Evolutionary conservation across 1,140 invertebrate species (phyloP), one percentile per base, ranked within the genome.

Genomic region (Drosophila murphyi): DNA sequence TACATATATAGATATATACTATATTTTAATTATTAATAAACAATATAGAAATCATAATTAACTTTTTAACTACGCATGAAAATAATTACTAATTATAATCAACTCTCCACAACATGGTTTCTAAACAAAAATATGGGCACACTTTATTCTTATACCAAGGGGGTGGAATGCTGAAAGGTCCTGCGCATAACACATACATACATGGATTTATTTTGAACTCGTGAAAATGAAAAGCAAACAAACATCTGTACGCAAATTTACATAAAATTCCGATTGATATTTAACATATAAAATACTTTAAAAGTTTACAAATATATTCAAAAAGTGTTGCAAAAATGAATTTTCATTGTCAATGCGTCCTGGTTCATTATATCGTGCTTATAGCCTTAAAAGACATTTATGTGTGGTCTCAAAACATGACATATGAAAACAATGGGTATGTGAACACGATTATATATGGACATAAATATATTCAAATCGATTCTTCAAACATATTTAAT

Each of bases 401-500:
- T 39, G 61, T 52, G 5, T 34, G 28, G 39, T 35, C 61, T 6
- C 67, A 37, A 29, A 67, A 45, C 32, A 29, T 28, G 4, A 54
- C 52, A 34, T 28, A 41, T 47, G 62, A 73, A 51, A 67, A 68
- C 63, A 67, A 67, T 61, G 71, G 71, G 71, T 73, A 73, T 34
- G 63, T 67, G 5, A 5, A 45, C 39, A 63, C n/a, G 34, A 5
- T 61, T 6, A 35, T 4, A 34, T 12, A 12, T n/a, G 5, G 4
- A 43, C 10, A 41, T 41, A 43, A 3, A 43, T 41, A 10, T 3
- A 43, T n/a, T n/a, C 39, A n/a, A 43, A 43, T 4, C 3, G 39
- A 43, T 43, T n/a, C 10, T 43, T 43, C 4, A 43, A 43, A 8
- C 10, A n/a, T 43, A 43, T 3, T 43, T 43, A n/a, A n/a, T 43